phyloP scores from a whole-genome alignment of 2,113 vertebrate genomes.

The Percopsis transmontana region DNA sequence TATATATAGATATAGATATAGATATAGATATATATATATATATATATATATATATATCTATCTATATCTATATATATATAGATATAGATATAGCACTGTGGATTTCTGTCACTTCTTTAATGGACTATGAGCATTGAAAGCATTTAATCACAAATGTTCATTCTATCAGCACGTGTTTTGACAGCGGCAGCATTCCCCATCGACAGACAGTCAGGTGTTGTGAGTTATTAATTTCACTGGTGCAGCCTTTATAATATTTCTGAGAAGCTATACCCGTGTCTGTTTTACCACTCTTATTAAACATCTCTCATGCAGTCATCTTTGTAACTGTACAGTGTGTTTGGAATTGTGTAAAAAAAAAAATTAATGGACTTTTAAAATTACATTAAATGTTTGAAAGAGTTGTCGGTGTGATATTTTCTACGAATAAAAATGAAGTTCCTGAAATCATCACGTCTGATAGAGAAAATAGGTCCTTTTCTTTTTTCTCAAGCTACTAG shows the following conservation, averaged over 20 bases:
- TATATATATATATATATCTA: too few species aligned
- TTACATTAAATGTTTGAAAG: slow-evolving; percentile 12
- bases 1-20: too few species aligned
- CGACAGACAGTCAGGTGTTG: slow-evolving; percentile 9
- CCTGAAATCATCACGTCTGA: too few species aligned
- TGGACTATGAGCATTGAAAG: neutral
- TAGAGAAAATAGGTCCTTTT: too few species aligned
- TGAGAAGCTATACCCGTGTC: slow-evolving; percentile 1
- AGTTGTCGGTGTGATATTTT: neutral
- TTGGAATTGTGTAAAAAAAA: slow-evolving; percentile 36
- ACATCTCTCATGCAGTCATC: slow-evolving; percentile 3
- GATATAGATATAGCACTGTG: too few species aligned
- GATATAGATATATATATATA: too few species aligned
- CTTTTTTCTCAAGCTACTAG: too few species aligned
- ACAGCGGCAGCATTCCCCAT: neutral
- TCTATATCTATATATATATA: too few species aligned
- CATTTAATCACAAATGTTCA: neutral
- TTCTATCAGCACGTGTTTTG: slow-evolving; percentile 19
- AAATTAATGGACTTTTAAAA: slow-evolving; percentile 37
- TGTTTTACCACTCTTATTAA: slow-evolving; percentile 41
- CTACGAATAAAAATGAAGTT: too few species aligned
- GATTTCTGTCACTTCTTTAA: slow-evolving; percentile 5
- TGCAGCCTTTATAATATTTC: slow-evolving; percentile 40
- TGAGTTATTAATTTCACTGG: neutral
- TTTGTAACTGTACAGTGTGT: slow-evolving; percentile 38